Evolutionary conservation across 2,113 vertebrate species (phyloP), one percentile per base, ranked within the genome.

Genomic region (Sitta europaea): DNA sequence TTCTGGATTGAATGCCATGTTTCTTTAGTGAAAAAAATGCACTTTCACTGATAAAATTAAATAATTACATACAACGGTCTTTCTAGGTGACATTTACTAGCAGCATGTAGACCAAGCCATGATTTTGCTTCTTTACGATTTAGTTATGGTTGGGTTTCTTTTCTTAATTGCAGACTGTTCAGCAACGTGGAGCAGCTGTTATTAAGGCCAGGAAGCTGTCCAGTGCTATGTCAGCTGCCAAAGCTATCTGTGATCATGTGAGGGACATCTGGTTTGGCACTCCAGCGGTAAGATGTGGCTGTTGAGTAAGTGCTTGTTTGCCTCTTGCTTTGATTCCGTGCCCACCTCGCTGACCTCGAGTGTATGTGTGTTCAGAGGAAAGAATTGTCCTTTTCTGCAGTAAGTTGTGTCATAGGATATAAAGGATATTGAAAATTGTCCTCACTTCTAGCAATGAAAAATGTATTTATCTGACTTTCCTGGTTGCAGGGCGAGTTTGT

Each of bases 141-240:
- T 9, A 61, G 10, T 33, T 59, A 51, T 12, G 62, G 22, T 25
- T 50, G 62, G 14, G 0, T 1, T 71, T 59, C 54, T 68, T 72
- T 63, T 21, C 10, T 82, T 58, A 40, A 79, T 35, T 92, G 71
- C 97, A 99, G 99, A 99, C 98, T 5, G 99, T 99, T 94, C 99
- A 99, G 95, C 99, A 99, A 93, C 99, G 99, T 79, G 99, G 99
- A 6, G 99, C 98, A 71, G 98, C 99, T 2, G 99, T 99, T 93
- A 99, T 99, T 91, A 99, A 99, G 89, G 99, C 99, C 72, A 98
- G 99, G 92, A 99, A 99, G 94, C 98, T 99, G 57, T 99, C 99
- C 95, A 99, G 99, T 65, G 99, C 99, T 1, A 99, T 99, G 99
- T 99, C 99, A 95, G 99, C 99, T 76, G 99, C 99, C 27, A 99